A percentile compares a stretch with the other conserved stretches of the same genome.
These are phyloP conservation scores for Chamaea fasciata DNA, from an alignment of 2,113 vertebrate species.

Conservation along the genomic window DNA sequence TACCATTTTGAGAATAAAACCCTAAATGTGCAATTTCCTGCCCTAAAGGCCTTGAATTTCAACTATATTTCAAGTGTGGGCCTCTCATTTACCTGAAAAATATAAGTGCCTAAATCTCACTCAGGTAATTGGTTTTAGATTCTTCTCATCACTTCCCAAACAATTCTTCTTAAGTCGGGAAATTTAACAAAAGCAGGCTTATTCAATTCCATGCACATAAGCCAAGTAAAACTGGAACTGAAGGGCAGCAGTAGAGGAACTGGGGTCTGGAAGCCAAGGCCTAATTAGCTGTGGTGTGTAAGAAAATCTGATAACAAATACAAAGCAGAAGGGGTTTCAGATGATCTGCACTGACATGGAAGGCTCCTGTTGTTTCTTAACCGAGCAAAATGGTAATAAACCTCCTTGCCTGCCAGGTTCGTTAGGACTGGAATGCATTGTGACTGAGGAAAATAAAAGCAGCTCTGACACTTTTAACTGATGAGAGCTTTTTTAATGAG, in stretches of 20 bases:
- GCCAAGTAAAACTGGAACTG: neutral
- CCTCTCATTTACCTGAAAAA: neutral
- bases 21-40: constrained; percentile 30
- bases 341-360: neutral
- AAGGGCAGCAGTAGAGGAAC: neutral
- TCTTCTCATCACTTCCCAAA: neutral
- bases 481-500: neutral
- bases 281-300: neutral
- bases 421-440: neutral
- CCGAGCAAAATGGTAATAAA: neutral
- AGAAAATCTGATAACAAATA: constrained; percentile 15
- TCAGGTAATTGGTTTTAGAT: neutral
- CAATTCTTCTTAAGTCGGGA: neutral
- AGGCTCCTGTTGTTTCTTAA: constrained; percentile 6
- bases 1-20: constrained; percentile 29
- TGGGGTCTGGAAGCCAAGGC: neutral
- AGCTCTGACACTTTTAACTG: neutral
- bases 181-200: neutral
- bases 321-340: neutral
- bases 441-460: neutral
- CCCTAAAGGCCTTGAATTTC: constrained; percentile 2
- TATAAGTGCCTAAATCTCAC: neutral
- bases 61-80: neutral
- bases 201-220: neutral
- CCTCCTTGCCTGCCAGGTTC: neutral